Evolutionary conservation across 2,888 invertebrate species (phyloP).

Genomic region (Drosophila bunnanda): DNA sequence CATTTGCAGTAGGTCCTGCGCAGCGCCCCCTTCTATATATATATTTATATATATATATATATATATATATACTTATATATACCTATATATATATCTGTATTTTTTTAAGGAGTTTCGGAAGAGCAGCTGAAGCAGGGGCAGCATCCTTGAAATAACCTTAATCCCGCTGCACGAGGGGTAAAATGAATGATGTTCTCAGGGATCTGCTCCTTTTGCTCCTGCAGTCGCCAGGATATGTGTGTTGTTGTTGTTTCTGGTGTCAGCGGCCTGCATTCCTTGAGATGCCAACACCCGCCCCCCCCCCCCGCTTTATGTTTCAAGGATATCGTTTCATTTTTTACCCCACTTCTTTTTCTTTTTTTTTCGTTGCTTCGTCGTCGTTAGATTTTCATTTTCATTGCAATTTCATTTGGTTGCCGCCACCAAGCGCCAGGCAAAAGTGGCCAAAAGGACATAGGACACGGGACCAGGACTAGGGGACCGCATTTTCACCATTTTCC

Average conservation of each 20-base stretch:
- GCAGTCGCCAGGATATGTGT: not conserved
- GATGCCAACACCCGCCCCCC: not conserved
- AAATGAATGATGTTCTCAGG: constrained; percentile 82
- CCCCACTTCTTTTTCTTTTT: constrained; percentile 61
- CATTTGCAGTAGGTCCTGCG: constrained; percentile 43
- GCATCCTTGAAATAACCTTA: constrained; percentile 84
- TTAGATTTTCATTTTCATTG: constrained; percentile 78
- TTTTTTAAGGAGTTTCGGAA: constrained; percentile 14
- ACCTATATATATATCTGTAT: constrained; percentile 3
- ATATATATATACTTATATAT: not conserved
- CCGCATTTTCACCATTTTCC: too few relatives aligned
- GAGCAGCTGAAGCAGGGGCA: constrained; percentile 28
- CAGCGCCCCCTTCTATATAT: not conserved
- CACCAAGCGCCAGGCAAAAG: constrained; percentile 75
- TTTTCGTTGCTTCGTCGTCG: constrained; percentile 38
- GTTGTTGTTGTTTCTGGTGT: constrained; percentile 31
- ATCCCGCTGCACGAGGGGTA: constrained; percentile 81
- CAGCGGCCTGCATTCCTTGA: constrained; percentile 57
- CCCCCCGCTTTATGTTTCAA: constrained; percentile 62
- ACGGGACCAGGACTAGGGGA: constrained; percentile 19
- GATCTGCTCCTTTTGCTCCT: not conserved
- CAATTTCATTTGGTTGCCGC: constrained; percentile 78
- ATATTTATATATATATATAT: not conserved
- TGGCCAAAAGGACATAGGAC: constrained; percentile 55
- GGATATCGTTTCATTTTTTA: constrained; percentile 77